phyloP scores from a whole-genome alignment of 2,888 invertebrate species.

The Scaptomyza reducta region DNA sequence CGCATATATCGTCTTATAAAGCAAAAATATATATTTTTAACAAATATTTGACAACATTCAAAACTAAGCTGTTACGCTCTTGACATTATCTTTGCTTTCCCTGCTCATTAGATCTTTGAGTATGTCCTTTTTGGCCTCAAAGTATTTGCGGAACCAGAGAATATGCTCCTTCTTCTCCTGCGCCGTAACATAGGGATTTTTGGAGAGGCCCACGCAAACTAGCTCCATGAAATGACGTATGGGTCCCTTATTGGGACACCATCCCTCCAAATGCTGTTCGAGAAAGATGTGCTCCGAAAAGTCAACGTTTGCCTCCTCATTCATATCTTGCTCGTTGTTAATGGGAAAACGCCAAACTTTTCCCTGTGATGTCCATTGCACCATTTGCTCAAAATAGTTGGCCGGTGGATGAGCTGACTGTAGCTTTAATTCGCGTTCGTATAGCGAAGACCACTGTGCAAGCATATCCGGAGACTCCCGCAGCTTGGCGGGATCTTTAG shows the following conservation, averaged over 20 bases:
- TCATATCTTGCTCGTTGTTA: constrained; percentile 95
- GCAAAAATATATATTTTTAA: constrained; percentile 66
- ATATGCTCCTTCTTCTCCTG: constrained; percentile 95
- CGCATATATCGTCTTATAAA: constrained; percentile 62
- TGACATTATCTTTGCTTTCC: constrained; percentile 47
- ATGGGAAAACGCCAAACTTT: constrained; percentile 99
- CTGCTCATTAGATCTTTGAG: constrained; percentile 84
- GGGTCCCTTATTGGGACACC: constrained; percentile 96
- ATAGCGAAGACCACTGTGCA: constrained; percentile 88
- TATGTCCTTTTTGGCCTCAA: constrained; percentile 90
- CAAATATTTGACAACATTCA: constrained; percentile 54
- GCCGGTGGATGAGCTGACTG: constrained; percentile 89
- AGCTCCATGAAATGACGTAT: constrained; percentile 98
- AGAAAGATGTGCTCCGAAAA: constrained; percentile 98
- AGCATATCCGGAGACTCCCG: constrained; percentile 83
- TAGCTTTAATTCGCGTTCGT: constrained; percentile 88
- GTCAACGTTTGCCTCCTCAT: constrained; percentile 88
- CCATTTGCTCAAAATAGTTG: constrained; percentile 97
- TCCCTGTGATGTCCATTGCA: constrained; percentile 96
- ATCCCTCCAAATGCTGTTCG: constrained; percentile 92
- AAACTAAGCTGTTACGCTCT: constrained; percentile 53
- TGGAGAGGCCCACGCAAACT: constrained; percentile 95
- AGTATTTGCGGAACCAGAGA: constrained; percentile 95
- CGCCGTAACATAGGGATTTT: constrained; percentile 95
- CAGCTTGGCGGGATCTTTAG: constrained; percentile 38